Evolutionary conservation across 2,113 vertebrate genomes (phyloP), one percentile per base, ranked within the genome.

Genomic region (Urocitellus parryii): DNA sequence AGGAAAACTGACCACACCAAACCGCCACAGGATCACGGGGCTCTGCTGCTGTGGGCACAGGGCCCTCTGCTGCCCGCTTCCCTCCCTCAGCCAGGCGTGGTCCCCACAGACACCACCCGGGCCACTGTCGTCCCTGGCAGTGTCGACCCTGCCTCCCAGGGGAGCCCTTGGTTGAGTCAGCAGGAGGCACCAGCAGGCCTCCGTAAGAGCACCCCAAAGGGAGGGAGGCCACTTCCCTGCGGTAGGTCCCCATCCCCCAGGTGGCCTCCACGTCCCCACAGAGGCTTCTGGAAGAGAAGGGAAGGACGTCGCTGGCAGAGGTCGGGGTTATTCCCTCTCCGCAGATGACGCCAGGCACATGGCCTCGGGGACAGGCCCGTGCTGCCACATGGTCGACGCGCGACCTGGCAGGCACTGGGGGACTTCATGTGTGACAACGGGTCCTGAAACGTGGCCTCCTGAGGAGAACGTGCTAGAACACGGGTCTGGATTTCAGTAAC

Each of bases 71-170:
- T 18, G 17, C 27, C 27, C 0, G 4, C 45, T 37, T 17, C 12
- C 45, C 37, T 65, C 12, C 32, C 58, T 4, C 58, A 3, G 22
- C 32, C 77, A 3, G 12, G 1, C 56, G 0, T 1, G n/a, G 51
- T 53, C 48, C n/a, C 42, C 16, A 56, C 1, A 61, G 80, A 58
- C 27, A 5, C 1, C 61, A 4, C 37, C 93, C 63, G 0, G 8
- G 34, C 8, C 39, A 42, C 67, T 20, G 29, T 32, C 83, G 39
- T 0, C 0, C 2, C 84, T 53, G 37, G 63, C 37, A 0, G 20
- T 1, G 5, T 22, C 73, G 10, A 45, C 6, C 85, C 27, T 11
- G 2, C 27, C 68, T 39, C 24, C 72, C 11, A 39, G 39, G 53
- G 61, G 89, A 48, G 68, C 11, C 29, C n/a, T 1, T 11, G 56